These are phyloP conservation scores for Chlorocebus sabaeus DNA, from an alignment of 2,113 vertebrate genomes.

Conservation along the genomic window DNA sequence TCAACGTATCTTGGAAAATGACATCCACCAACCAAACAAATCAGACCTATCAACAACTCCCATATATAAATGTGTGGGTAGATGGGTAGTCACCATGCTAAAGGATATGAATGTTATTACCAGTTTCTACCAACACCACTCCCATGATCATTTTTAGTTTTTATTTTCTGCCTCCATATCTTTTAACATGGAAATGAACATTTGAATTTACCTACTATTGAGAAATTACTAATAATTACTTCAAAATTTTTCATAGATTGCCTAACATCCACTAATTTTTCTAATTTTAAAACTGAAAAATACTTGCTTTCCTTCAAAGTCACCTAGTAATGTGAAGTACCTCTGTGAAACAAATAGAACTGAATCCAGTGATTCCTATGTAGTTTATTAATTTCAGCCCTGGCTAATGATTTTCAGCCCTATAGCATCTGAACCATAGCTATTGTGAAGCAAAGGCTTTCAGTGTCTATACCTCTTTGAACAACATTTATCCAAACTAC, in stretches of 20 bases:
- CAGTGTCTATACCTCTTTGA: neutral
- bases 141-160: neutral
- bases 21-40: neutral
- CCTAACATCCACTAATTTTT: neutral
- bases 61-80: neutral
- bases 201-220: neutral
- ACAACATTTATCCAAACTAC: neutral
- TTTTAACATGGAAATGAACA: neutral
- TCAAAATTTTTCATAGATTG: neutral
- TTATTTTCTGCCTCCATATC: neutral
- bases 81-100: neutral
- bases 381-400: neutral
- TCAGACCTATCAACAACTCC: neutral
- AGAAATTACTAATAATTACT: neutral
- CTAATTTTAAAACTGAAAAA: constrained; percentile 35
- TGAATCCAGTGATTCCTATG: neutral
- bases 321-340: neutral
- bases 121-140: neutral
- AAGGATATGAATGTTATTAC: neutral
- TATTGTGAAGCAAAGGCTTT: neutral
- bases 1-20: neutral
- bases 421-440: neutral
- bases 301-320: neutral
- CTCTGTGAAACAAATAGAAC: neutral
- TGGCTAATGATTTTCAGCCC: neutral